phyloP scores from a whole-genome alignment of 1,140 invertebrate species.

The Cydia splendana region DNA sequence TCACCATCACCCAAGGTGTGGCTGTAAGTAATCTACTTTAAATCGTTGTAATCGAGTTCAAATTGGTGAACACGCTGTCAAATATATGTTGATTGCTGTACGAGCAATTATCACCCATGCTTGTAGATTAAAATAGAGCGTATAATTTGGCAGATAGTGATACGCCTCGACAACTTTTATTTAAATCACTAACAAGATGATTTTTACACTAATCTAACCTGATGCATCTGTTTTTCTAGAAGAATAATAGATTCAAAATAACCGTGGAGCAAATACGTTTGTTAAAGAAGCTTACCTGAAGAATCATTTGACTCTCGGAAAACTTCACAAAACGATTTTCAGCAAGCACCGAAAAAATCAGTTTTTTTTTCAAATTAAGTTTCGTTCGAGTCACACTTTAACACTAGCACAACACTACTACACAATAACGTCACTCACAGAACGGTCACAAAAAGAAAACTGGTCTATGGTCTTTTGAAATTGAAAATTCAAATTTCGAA shows the following conservation, averaged over 20 bases:
- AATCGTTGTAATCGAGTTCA: neutral
- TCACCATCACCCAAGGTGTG: neutral
- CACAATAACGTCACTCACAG: slow-evolving; percentile 12
- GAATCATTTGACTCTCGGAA: slow-evolving; percentile 1
- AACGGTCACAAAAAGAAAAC: slow-evolving; percentile 18
- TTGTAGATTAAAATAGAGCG: slow-evolving; percentile 29
- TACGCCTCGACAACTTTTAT: slow-evolving; percentile 24
- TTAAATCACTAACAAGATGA: slow-evolving; percentile 6
- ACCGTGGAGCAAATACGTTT: neutral
- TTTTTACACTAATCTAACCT: neutral
- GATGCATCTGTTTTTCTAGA: slow-evolving; percentile 11
- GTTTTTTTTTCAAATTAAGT: neutral
- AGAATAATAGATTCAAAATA: neutral
- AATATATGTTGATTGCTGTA: slow-evolving; percentile 23
- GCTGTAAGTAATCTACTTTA: neutral
- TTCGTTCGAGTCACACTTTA: slow-evolving; percentile 7
- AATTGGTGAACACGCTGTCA: slow-evolving; percentile 19
- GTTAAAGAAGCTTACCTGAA: slow-evolving; percentile 10
- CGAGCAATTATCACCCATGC: slow-evolving; percentile 19
- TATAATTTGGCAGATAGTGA: slow-evolving; percentile 33
- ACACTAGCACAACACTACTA: slow-evolving; percentile 27
- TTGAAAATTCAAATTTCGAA: slow-evolving; percentile 41
- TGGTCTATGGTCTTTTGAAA: slow-evolving; percentile 36
- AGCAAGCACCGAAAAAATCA: slow-evolving; percentile 14
- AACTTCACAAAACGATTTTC: slow-evolving; percentile 4